phyloP scores from a whole-genome alignment of 2,113 vertebrate species.

The Prinia subflava region DNA sequence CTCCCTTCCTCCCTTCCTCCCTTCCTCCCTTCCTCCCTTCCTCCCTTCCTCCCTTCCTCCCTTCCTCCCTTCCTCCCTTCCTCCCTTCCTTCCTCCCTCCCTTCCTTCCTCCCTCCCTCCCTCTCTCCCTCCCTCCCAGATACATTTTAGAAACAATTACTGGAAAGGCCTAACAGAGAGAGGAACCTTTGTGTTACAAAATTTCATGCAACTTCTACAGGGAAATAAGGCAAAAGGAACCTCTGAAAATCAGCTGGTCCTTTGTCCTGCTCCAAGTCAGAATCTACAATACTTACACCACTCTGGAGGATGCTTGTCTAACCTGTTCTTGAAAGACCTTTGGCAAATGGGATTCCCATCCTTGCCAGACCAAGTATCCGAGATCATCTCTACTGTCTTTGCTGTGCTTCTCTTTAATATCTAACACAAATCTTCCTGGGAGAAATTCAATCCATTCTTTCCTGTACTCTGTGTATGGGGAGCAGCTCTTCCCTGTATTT shows the following conservation, averaged over 20 bases:
- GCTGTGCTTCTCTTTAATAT: background rate
- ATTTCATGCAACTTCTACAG: background rate
- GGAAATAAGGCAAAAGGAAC: background rate
- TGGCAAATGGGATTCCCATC: background rate
- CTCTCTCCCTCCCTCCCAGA: background rate
- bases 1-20: background rate
- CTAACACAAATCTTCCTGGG: background rate
- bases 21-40: background rate
- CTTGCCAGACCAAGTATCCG: background rate
- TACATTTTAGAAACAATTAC: background rate
- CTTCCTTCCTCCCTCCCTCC: background rate
- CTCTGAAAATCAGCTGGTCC: background rate
- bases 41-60: background rate
- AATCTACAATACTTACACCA: background rate
- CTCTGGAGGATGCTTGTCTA: background rate
- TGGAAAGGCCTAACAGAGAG: background rate
- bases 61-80: background rate
- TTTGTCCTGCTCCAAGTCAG: background rate
- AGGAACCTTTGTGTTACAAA: background rate
- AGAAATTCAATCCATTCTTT: background rate
- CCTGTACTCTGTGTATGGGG: background rate
- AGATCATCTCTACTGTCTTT: background rate
- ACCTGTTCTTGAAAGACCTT: background rate
- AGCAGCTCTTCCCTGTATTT: background rate
- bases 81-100: rapidly evolving